A percentile compares a stretch with the other conserved stretches of the same genome.
These are phyloP conservation scores for Odobenus rosmarus DNA, from an alignment of 2,113 vertebrate species.

Conservation along the genomic window DNA sequence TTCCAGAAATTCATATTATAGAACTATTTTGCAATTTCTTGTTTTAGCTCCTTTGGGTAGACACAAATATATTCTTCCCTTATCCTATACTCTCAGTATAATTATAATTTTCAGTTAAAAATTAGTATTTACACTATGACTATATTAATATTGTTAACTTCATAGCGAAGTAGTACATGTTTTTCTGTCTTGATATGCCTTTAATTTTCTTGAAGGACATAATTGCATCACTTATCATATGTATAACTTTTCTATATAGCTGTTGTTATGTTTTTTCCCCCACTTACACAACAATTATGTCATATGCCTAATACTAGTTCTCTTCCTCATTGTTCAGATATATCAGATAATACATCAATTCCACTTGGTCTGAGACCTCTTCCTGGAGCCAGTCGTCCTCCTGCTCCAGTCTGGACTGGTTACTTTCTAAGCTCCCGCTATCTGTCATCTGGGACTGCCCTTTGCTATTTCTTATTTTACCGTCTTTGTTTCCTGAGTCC, in stretches of 20 bases:
- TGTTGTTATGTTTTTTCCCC: background rate
- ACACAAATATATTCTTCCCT: background rate
- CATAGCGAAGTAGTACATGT: background rate
- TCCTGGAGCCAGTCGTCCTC: background rate
- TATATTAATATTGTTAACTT: background rate
- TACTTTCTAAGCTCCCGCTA: background rate
- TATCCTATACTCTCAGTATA: background rate
- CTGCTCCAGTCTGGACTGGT: background rate
- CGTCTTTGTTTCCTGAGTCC: background rate
- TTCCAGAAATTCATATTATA: background rate
- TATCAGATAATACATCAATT: background rate
- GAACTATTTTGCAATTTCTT: background rate
- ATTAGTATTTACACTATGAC: background rate
- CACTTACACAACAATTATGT: background rate
- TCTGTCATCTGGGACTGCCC: background rate
- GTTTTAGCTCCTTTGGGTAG: background rate
- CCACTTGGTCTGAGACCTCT: background rate
- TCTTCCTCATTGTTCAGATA: background rate
- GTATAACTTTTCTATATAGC: background rate
- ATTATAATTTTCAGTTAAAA: constrained; percentile 10
- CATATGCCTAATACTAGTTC: background rate
- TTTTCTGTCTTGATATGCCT: constrained; percentile 12
- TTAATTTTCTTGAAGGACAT: constrained; percentile 34
- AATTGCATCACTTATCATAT: background rate
- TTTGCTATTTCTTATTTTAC: background rate